Percentiles rank a stretch among this genome's conserved stretches.
phyloP scores from a whole-genome alignment of 2,797 vertebrate genomes.

The Cossypha polioptera region DNA sequence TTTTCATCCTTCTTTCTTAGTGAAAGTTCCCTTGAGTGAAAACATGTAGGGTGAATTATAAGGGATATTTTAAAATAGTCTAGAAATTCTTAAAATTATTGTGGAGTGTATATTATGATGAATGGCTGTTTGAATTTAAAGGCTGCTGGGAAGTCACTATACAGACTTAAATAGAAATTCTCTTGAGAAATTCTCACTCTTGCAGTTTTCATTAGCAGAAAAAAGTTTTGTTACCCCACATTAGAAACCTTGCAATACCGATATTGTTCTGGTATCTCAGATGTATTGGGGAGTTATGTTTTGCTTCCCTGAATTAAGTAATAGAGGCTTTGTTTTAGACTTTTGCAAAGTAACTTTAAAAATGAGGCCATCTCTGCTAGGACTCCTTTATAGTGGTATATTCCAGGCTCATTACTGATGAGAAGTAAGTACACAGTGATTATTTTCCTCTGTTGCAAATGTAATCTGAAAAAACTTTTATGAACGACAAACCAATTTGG shows the following conservation, averaged over 20 bases:
- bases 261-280: not conserved
- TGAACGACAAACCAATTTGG: not conserved
- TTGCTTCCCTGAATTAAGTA: not conserved
- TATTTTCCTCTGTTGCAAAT: not conserved
- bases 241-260: not conserved
- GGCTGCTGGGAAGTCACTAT: not conserved
- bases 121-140: not conserved
- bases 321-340: not conserved
- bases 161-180: not conserved
- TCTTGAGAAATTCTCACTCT: not conserved
- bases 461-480: not conserved
- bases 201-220: not conserved
- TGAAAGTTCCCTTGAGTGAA: not conserved
- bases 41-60: not conserved
- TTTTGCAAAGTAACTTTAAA: not conserved
- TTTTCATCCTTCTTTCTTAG: not conserved
- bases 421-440: not conserved
- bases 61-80: not conserved
- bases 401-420: not conserved
- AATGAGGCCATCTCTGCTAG: not conserved
- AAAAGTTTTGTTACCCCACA: not conserved
- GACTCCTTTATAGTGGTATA: not conserved
- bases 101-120: not conserved
- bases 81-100: not conserved
- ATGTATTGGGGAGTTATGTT: not conserved